Percentiles rank a stretch among this genome's conserved stretches.
phyloP scores from a whole-genome alignment of 2,113 vertebrate genomes.

The Dendropsophus ebraccatus region DNA sequence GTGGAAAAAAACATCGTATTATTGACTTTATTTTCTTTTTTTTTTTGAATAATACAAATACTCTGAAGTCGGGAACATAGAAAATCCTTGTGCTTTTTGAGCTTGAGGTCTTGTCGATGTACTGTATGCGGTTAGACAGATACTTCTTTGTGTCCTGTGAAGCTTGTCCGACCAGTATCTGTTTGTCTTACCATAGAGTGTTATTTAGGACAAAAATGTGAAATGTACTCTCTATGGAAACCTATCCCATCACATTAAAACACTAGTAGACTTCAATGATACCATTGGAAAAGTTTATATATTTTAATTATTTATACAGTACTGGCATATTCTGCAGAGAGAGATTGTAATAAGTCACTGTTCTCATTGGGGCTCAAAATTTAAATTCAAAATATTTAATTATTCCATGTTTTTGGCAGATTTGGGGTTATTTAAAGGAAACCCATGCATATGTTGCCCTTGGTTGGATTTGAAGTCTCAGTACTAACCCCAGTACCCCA shows the following conservation, averaged over 20 bases:
- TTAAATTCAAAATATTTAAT: no score
- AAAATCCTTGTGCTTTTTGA: slow-evolving; percentile 8
- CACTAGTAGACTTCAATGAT: no score
- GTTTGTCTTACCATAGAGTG: slow-evolving; percentile 23
- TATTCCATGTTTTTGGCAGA: no score
- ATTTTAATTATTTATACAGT: no score
- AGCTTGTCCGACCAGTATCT: slow-evolving; percentile 41
- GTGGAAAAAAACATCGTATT: background rate
- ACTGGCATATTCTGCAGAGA: no score
- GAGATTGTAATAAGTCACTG: no score
- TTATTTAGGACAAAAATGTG: slow-evolving; percentile 44
- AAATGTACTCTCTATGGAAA: slow-evolving; percentile 21
- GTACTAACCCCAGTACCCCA: no score
- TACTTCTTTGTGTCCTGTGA: slow-evolving; percentile 37
- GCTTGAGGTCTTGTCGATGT: slow-evolving; percentile 1
- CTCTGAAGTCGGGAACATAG: background rate
- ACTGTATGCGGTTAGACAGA: slow-evolving; percentile 31
- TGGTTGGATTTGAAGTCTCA: no score
- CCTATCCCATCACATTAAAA: background rate
- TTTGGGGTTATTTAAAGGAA: no score
- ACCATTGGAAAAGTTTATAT: no score
- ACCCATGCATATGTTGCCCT: no score
- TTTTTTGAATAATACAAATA: background rate
- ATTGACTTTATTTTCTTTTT: background rate
- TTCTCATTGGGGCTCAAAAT: no score